phyloP scores from a whole-genome alignment of 2,888 invertebrate genomes.

The Balanococcus diminutus region DNA sequence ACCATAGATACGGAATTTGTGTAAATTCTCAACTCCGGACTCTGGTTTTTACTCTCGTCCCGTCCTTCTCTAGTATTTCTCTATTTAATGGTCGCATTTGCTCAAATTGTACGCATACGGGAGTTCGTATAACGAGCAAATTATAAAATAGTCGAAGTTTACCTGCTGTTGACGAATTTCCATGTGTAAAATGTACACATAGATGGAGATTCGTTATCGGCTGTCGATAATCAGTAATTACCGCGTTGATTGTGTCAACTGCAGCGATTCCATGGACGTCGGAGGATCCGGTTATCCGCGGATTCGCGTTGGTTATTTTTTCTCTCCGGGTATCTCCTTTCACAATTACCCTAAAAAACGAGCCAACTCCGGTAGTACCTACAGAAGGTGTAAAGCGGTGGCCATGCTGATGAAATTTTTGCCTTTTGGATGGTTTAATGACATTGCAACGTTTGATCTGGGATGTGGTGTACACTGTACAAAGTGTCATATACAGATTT shows the following conservation, averaged over 20 bases:
- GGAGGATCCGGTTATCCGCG: neutral
- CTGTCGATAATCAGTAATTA: neutral
- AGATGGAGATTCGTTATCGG: neutral
- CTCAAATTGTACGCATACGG: neutral
- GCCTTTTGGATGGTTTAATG: too few species aligned
- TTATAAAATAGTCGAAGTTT: neutral
- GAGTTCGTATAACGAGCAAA: conserved; percentile 6
- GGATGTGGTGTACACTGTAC: too few species aligned
- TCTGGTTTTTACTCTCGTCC: neutral
- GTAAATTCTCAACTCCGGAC: neutral
- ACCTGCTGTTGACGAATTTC: neutral
- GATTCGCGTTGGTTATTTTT: neutral
- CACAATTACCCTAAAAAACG: neutral
- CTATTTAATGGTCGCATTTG: neutral
- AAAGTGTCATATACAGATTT: too few species aligned
- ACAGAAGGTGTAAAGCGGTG: too few species aligned
- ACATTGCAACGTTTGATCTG: too few species aligned
- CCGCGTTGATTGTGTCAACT: neutral
- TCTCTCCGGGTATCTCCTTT: neutral
- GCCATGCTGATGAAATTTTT: neutral
- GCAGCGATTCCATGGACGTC: neutral
- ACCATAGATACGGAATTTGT: conserved; percentile 30
- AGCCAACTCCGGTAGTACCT: neutral
- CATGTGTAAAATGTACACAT: too few species aligned
- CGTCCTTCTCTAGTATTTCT: neutral